Evolutionary conservation across 2,113 vertebrate species (phyloP).

Genomic region (Ifrita kowaldi): DNA sequence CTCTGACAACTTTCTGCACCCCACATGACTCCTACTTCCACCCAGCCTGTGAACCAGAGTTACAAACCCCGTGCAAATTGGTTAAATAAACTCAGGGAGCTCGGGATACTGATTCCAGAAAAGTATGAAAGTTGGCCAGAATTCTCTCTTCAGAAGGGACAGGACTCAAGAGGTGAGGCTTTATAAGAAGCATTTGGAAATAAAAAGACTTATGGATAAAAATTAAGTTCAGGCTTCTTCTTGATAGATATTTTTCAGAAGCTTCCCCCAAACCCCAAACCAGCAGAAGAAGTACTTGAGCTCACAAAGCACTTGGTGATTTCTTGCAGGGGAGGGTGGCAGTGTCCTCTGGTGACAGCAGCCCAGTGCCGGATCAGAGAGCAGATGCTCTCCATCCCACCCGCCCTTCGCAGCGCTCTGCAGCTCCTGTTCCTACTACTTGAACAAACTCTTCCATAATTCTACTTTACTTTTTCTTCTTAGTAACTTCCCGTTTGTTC

Average conservation of each 20-base stretch:
- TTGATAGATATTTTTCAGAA: neutral
- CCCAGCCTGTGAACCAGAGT: neutral
- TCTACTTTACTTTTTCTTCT: slow-evolving; percentile 50
- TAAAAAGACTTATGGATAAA: neutral
- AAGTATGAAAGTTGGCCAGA: neutral
- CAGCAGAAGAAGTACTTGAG: neutral
- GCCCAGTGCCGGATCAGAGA: neutral
- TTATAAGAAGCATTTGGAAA: neutral
- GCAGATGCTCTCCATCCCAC: neutral
- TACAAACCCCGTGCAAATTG: neutral
- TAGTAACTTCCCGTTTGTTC: slow-evolving; percentile 43
- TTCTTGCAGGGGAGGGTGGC: neutral
- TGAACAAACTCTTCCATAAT: slow-evolving; percentile 18
- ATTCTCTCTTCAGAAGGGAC: neutral
- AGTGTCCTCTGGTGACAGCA: neutral
- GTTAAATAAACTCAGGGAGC: neutral
- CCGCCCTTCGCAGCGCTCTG: neutral
- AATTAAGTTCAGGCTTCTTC: neutral
- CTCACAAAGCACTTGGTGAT: neutral
- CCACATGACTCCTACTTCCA: neutral
- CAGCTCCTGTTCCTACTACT: neutral
- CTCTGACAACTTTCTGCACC: neutral
- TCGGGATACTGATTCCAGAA: neutral
- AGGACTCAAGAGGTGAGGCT: neutral
- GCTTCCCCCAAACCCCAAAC: neutral